Base-by-base conservation (phyloP, 2,888 invertebrate genomes). In the Eilema griseolum region DNA sequence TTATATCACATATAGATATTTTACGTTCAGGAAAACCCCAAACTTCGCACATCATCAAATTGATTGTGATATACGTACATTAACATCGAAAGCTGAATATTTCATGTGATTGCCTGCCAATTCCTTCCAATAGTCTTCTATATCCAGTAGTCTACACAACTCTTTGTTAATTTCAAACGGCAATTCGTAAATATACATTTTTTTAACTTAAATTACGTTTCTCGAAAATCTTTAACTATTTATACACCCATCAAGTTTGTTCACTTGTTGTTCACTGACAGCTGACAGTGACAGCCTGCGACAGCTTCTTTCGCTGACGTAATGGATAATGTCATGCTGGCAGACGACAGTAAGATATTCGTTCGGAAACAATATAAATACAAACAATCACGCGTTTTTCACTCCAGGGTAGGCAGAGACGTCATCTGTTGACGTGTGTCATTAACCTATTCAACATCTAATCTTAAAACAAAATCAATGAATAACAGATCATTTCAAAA, bases 111-210 rank as follows among this genome's bases (percentile, higher is more conserved):
- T 92, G 71, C 96, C 96, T 41, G 97, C 98, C 74, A 99, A 91
- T 83, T 97, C 97, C 86, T 97, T 96, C 98, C 98, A 99, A 82
- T 96, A 96, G 80, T 97, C 96, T 85, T 97, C 96, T 77, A 96
- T 96, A 87, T 99, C 98, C 67, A 99, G 93, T 78, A 98, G 96
- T 79, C 96, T 95, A 86, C 98, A 98, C 59, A 99, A 86, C 82
- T 97, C 96, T 73, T 96, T 96, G 72, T 97, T 95, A 82, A 97
- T 96, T 33, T 95, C 90, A 82, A 96, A 97, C 0, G 98, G 98
- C 67, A 98, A 91, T 77, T 98, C 96, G 87, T 98, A 97, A 84
- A 98, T 96, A 85, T 97, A 97, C 90, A 93, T 91, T 82, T 83
- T 82, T 75, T 20, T 33, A 57, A 24, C 24, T 67, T 76, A 79